These are phyloP conservation scores for Phthorimaea operculella DNA, from an alignment of 1,140 invertebrate species.

Conservation along the genomic window DNA sequence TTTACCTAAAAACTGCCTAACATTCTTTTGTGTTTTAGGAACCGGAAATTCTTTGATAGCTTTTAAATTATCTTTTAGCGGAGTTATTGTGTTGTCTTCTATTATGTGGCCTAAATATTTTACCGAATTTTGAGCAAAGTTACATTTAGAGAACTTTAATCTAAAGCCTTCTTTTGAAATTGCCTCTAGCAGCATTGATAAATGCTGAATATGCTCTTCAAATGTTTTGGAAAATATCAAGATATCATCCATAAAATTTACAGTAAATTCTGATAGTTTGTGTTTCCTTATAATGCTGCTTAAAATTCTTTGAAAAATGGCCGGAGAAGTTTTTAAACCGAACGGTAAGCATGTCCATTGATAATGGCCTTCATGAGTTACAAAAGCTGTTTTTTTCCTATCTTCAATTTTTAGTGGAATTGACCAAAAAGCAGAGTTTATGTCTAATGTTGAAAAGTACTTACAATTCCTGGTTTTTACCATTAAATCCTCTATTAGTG, in stretches of 20 bases:
- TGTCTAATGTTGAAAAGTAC: too few species aligned
- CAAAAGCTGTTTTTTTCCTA: too few species aligned
- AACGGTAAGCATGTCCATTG: too few species aligned
- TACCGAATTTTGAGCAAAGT: not conserved
- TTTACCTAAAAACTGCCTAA: conserved; percentile 29
- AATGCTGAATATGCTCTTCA: conserved; percentile 30
- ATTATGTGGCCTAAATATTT: conserved; percentile 21
- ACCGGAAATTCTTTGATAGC: conserved; percentile 31
- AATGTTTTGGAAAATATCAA: conserved; percentile 37
- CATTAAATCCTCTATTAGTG: too few species aligned
- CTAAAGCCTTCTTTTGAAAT: conserved; percentile 29
- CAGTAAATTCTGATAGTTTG: not conserved
- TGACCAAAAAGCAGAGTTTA: too few species aligned
- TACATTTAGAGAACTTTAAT: conserved; percentile 9
- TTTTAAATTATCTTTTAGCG: conserved; percentile 28
- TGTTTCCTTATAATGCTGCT: conserved; percentile 8
- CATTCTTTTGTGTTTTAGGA: conserved; percentile 13
- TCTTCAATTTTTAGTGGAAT: too few species aligned
- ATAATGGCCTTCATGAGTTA: too few species aligned
- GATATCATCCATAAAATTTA: conserved; percentile 21
- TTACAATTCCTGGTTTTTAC: too few species aligned
- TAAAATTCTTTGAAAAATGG: conserved; percentile 10
- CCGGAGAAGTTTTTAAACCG: conserved; percentile 4
- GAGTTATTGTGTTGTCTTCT: conserved; percentile 24
- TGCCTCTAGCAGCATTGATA: conserved; percentile 22